These are phyloP conservation scores for Mastigias papua DNA, from an alignment of 30 jellyfish, hydroid and myxozoan genomes.

Conservation along the genomic window DNA sequence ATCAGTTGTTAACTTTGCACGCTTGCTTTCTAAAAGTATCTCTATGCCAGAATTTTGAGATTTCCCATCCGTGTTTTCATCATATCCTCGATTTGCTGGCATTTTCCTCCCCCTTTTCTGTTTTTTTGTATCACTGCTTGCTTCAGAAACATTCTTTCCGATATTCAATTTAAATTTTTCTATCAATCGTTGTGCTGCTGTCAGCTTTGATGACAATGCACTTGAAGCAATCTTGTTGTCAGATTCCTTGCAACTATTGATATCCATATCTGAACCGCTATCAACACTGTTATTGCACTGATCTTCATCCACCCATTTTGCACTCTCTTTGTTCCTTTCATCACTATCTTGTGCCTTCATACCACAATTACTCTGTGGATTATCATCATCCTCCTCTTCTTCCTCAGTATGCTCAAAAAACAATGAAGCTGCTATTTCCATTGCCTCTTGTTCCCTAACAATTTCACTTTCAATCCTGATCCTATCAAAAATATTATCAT, in stretches of 20 bases:
- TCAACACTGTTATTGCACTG: background rate
- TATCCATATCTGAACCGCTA: background rate
- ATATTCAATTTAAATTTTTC: conserved; percentile 32
- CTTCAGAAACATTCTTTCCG: background rate
- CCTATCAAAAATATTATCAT: conserved; percentile 37
- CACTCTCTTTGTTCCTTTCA: background rate
- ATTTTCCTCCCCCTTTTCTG: conserved; percentile 3
- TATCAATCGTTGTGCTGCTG: conserved; percentile 49
- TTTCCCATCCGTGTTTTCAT: too few species aligned
- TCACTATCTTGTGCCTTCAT: background rate
- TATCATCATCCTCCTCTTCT: conserved; percentile 7
- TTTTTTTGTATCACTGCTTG: background rate
- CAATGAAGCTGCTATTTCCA: conserved; percentile 55
- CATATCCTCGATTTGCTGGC: conserved; percentile 42
- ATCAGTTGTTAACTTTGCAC: background rate
- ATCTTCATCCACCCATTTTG: background rate
- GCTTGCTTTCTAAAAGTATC: background rate
- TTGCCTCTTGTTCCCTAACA: conserved; percentile 33
- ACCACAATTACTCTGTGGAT: background rate
- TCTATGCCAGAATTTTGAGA: background rate
- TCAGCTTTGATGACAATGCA: background rate
- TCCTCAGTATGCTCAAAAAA: conserved; percentile 12
- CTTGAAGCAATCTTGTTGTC: background rate
- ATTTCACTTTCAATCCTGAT: conserved; percentile 26
- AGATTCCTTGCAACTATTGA: background rate